These are phyloP conservation scores for Holacanthus passer DNA, from an alignment of 2,113 vertebrate genomes.

Conservation along the genomic window DNA sequence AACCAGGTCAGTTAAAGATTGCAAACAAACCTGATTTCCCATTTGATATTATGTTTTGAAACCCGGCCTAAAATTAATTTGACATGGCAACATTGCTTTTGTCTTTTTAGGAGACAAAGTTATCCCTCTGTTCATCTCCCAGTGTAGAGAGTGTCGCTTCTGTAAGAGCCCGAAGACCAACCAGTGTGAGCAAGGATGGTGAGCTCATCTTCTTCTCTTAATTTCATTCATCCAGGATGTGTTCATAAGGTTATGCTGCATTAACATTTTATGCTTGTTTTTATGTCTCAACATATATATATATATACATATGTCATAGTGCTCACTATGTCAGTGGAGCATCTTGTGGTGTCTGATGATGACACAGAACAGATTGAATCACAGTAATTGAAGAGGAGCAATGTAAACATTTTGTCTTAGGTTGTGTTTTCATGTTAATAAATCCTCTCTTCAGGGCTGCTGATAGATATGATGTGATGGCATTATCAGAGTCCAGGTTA, in stretches of 20 bases:
- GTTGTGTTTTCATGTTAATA: neutral
- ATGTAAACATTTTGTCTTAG: neutral
- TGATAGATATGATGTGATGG: conserved; percentile 72
- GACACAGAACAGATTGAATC: neutral
- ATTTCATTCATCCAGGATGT: neutral
- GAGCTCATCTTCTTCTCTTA: conserved; percentile 21
- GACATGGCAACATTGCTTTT: neutral
- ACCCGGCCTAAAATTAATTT: neutral
- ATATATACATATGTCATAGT: neutral
- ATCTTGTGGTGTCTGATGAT: neutral
- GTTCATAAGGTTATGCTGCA: neutral
- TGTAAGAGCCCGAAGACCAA: conserved; percentile 87
- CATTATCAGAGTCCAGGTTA: conserved; percentile 81
- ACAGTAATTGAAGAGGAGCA: neutral
- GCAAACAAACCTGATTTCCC: neutral
- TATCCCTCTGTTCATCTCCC: conserved; percentile 86
- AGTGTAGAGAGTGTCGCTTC: conserved; percentile 87
- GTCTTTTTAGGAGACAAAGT: conserved; percentile 88
- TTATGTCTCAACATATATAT: no score
- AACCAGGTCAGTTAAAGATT: conserved; percentile 78
- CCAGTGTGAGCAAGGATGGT: conserved; percentile 86
- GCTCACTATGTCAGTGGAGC: neutral
- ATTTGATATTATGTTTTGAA: neutral
- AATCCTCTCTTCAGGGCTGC: conserved; percentile 59
- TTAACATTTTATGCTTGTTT: neutral